Evolutionary conservation across 92 coral and sea anemone genomes (phyloP), one percentile per base, ranked within the genome.

Genomic region (Galaxea fascicularis): DNA sequence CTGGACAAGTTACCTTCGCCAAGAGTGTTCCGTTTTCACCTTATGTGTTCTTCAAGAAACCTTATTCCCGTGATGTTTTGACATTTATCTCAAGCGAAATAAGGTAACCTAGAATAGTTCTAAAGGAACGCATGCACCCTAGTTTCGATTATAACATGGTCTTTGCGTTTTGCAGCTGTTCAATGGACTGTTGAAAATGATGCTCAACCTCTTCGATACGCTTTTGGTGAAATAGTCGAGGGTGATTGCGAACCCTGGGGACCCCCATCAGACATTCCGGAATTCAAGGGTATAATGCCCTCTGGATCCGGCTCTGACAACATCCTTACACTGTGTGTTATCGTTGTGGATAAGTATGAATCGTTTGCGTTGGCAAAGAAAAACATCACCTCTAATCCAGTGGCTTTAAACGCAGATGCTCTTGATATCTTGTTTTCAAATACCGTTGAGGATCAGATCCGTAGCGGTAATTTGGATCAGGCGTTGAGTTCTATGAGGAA

Each of bases 291-390:
- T 0, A 28, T 57, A 0, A 72, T 63, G 27, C 80, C 85, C 47
- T 79, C 79, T 0, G 92, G 88, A 5, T 41, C 76, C n/a, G 80
- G 76, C 17, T 13, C 68, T 44, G 35, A 59, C 66, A 46, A 77
- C 27, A 57, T 65, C 28, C 76, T 89, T 24, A 60, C 65, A 8
- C 25, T 89, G 46, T 64, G 85, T 4, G 53, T 71, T 5, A 24
- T 71, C 24, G 85, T 89, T 4, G 27, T 1, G 52, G 92, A 89
- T 77, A 54, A 67, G 66, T 89, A 69, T 53, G 92, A 62, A 6
- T 77, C 92, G 26, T 30, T 31, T 85, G 77, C 81, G 24, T 45
- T 31, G 44, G 29, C 60, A 68, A 82, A 75, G 7, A 16, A 68
- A 53, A 83, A 69, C 18, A 62, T 89, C n/a, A 89, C 88, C 0